Conservation (phyloP, 2,888 invertebrate genomes). For the Drosophila maculinotata region DNA sequence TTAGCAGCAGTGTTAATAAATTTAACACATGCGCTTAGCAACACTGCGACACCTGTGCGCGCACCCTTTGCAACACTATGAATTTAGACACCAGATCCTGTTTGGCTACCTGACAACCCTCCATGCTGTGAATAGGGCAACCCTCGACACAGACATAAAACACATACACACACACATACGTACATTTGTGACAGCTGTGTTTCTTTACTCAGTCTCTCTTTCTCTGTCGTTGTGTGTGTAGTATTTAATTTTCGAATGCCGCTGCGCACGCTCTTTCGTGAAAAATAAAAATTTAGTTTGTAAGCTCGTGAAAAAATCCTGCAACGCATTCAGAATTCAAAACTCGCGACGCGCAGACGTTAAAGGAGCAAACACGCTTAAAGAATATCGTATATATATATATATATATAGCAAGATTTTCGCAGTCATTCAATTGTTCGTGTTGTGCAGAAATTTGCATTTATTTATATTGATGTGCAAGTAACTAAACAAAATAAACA, state of each 20-base stretch:
- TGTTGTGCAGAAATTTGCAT: conserved; percentile 49
- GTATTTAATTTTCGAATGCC: conserved; percentile 39
- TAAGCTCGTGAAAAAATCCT: conserved; percentile 45
- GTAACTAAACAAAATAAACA: conserved; percentile 37
- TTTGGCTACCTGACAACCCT: conserved; percentile 44
- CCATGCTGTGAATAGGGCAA: conserved; percentile 34
- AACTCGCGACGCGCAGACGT: conserved; percentile 71
- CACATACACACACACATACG: conserved; percentile 1
- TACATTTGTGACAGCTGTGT: conserved; percentile 48
- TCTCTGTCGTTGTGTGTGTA: conserved; percentile 8
- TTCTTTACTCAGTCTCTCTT: conserved; percentile 18
- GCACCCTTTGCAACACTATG: conserved; percentile 41
- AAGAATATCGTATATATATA: conserved; percentile 1
- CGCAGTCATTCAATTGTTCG: conserved; percentile 37
- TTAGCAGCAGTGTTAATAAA: not conserved
- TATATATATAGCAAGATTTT: conserved; percentile 4
- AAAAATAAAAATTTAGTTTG: conserved; percentile 7
- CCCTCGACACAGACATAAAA: conserved; percentile 22
- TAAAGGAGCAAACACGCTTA: not conserved
- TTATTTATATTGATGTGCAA: conserved; percentile 68
- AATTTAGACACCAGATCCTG: conserved; percentile 9
- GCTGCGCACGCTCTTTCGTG: conserved; percentile 69
- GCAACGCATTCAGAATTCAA: conserved; percentile 50
- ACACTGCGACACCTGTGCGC: conserved; percentile 42
- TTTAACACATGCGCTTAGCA: conserved; percentile 26